Evolutionary conservation across 2,113 vertebrate genomes (phyloP).

Genomic region (Oncorhynchus gorbuscha): DNA sequence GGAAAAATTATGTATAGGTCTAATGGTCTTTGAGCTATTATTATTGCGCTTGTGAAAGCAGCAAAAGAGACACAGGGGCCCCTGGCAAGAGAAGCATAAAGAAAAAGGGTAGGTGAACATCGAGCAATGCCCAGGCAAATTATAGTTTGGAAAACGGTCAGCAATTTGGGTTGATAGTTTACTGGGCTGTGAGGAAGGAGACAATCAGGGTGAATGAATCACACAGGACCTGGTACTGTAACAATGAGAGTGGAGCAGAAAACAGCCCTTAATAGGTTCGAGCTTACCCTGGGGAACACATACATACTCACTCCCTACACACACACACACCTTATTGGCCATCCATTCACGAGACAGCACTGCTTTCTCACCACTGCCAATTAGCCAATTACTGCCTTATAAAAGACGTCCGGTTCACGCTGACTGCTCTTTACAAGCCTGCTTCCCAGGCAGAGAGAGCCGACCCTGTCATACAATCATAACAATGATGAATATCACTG

Average conservation of each 20-base stretch:
- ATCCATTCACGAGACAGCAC: conserved; percentile 72
- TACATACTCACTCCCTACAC: conserved; percentile 24
- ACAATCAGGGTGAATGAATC: conserved; percentile 6
- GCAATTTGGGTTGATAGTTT: conserved; percentile 62
- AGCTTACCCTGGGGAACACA: conserved; percentile 56
- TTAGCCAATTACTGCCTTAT: conserved; percentile 76
- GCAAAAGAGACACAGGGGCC: conserved; percentile 44
- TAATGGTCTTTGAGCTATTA: conserved; percentile 48
- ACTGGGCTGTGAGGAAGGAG: conserved; percentile 19
- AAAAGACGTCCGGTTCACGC: conserved; percentile 61
- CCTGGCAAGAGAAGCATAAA: conserved; percentile 45
- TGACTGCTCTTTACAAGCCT: conserved; percentile 60
- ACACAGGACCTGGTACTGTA: conserved; percentile 15
- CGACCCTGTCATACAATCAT: conserved; percentile 67
- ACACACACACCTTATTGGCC: conserved; percentile 64
- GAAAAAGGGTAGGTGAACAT: conserved; percentile 29
- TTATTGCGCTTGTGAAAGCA: conserved; percentile 39
- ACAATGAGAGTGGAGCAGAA: conserved; percentile 53
- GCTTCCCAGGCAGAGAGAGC: conserved; percentile 55
- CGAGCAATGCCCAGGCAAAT: conserved; percentile 35
- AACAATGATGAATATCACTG: conserved; percentile 72
- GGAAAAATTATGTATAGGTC: conserved; percentile 36
- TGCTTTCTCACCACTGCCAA: conserved; percentile 65
- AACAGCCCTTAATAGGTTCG: conserved; percentile 67
- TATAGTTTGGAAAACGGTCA: conserved; percentile 32